Evolutionary conservation across 2,888 invertebrate genomes (phyloP).

Genomic region (Macropis europaea): DNA sequence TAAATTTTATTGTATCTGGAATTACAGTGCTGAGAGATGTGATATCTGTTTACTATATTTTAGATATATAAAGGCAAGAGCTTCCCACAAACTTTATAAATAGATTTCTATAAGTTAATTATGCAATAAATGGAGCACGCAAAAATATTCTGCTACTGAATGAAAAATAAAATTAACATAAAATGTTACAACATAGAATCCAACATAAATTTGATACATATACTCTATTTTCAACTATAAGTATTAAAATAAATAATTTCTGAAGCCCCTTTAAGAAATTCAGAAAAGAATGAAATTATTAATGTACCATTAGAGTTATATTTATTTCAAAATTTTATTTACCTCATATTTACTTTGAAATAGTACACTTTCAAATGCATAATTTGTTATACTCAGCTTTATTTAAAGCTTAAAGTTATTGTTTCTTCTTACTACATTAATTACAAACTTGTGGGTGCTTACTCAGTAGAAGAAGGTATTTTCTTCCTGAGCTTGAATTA

Average conservation of each 20-base stretch:
- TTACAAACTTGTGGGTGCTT: background rate
- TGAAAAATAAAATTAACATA: background rate
- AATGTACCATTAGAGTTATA: slow-evolving; percentile 2
- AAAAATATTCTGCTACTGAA: slow-evolving; percentile 35
- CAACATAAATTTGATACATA: slow-evolving; percentile 33
- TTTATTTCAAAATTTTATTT: slow-evolving; percentile 9
- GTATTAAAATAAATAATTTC: slow-evolving; percentile 21
- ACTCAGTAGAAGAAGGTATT: background rate
- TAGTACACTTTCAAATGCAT: background rate
- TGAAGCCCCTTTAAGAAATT: slow-evolving; percentile 17
- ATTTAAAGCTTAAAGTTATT: background rate
- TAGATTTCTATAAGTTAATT: slow-evolving; percentile 40
- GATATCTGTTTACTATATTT: slow-evolving; percentile 26
- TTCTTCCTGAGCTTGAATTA: slow-evolving; percentile 3
- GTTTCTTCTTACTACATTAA: background rate
- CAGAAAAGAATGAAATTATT: slow-evolving; percentile 12
- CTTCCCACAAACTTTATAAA: slow-evolving; percentile 31
- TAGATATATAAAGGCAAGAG: slow-evolving; percentile 37
- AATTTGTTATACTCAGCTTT: background rate
- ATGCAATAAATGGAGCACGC: slow-evolving; percentile 1
- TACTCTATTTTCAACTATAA: slow-evolving; percentile 22
- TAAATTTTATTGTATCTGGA: slow-evolving; percentile 8
- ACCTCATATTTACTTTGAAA: background rate
- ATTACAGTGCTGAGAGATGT: slow-evolving; percentile 25
- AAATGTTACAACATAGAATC: slow-evolving; percentile 13